These are phyloP conservation scores for Pandemis corylana DNA, from an alignment of 2,888 invertebrate genomes.

Conservation along the genomic window DNA sequence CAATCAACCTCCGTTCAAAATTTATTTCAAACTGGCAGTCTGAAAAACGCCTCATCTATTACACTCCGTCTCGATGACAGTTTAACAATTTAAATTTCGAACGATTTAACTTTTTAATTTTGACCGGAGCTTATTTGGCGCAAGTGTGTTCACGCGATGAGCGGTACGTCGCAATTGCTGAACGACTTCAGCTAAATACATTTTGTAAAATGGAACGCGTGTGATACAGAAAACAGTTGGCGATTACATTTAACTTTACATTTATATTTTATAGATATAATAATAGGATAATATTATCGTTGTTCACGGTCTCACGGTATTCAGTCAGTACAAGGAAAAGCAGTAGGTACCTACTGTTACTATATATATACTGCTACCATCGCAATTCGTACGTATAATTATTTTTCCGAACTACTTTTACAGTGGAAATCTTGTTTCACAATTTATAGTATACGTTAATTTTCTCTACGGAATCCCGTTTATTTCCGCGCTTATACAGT, in stretches of 20 bases:
- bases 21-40: constrained; percentile 7
- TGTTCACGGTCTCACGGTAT: background rate
- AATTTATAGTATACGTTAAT: no score
- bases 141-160: constrained; percentile 53
- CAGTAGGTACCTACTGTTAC: background rate
- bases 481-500: no score
- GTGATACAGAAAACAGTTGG: background rate
- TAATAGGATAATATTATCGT: background rate
- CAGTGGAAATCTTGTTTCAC: background rate
- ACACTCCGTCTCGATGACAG: background rate
- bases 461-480: no score
- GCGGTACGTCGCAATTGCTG: constrained; percentile 37
- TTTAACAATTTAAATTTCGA: background rate
- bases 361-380: no score
- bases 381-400: background rate
- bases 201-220: constrained; percentile 21
- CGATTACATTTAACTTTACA: background rate
- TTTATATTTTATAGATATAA: background rate
- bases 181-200: constrained; percentile 29
- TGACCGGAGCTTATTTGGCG: constrained; percentile 36
- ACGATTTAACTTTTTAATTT: constrained; percentile 28
- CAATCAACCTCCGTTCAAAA: constrained; percentile 30
- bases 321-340: background rate
- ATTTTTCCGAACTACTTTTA: background rate
- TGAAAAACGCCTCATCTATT: background rate